Evolutionary conservation across 2,888 invertebrate genomes (phyloP).

Genomic region (Aproaerema taeniolella): DNA sequence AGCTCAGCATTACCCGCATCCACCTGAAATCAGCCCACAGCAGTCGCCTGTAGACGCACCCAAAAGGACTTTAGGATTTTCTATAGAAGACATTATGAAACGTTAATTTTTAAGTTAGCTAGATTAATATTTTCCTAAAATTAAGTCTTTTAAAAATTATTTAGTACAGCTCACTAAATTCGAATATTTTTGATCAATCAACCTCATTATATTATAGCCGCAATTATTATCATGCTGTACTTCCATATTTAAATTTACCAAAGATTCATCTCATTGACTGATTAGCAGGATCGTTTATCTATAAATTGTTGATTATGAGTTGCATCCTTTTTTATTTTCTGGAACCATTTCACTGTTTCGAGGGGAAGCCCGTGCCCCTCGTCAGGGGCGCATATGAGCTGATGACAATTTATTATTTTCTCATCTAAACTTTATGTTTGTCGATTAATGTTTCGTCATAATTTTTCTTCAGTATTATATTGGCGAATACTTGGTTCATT

Average conservation of each 20-base stretch:
- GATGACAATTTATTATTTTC: background rate
- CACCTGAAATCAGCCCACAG: slow-evolving; percentile 34
- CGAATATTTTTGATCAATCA: background rate
- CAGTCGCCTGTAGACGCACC: slow-evolving; percentile 59
- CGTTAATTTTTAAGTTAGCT: slow-evolving; percentile 71
- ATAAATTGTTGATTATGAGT: too few relatives aligned
- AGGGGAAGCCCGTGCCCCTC: too few relatives aligned
- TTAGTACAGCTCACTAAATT: background rate
- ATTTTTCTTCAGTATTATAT: background rate
- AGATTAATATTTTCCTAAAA: background rate
- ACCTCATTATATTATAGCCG: background rate
- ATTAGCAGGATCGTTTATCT: slow-evolving; percentile 22
- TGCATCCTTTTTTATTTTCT: too few relatives aligned
- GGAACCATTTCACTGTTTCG: too few relatives aligned
- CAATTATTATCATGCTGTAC: background rate
- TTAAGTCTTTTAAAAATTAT: background rate
- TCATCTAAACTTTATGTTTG: background rate
- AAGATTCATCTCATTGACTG: slow-evolving; percentile 48
- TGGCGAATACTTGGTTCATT: slow-evolving; percentile 16
- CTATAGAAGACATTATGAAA: slow-evolving; percentile 93
- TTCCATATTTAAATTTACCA: slow-evolving; percentile 36
- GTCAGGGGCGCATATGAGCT: too few relatives aligned
- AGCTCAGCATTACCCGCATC: slow-evolving; percentile 40
- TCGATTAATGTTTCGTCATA: background rate
- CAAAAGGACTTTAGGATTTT: slow-evolving; percentile 82